Evolutionary conservation across 2,113 vertebrate species (phyloP), one percentile per base, ranked within the genome.

Genomic region (Neogobius melanostomus): DNA sequence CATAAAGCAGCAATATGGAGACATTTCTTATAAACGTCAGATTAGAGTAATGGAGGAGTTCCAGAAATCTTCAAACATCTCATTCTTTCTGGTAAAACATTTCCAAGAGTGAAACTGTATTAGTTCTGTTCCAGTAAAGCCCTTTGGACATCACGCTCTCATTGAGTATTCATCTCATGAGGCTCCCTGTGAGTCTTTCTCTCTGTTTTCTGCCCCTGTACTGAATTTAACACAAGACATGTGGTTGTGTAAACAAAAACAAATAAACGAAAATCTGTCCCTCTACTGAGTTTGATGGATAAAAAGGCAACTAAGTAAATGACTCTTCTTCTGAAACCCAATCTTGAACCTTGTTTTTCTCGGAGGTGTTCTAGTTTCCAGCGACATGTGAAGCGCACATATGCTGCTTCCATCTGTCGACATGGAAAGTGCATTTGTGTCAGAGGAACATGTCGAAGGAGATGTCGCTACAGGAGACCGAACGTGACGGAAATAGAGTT

Each of bases 101-200:
- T 2, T 56, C 53, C 53, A 21, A 56, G 1, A 56, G 16, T 28
- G 8, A 21, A 5, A 28, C 16, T 7, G 7, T 16, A 7, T n/a
- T n/a, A 28, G 53, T 28, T 16, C 17, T 56, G 53, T 28, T 56
- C 17, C 17, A 21, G 53, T 9, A 5, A 17, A 54, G 53, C 53
- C 7, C 1, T 54, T 17, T 12, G 54, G 54, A 57, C 54, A 36
- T n/a, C 52, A 69, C 45, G 47, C 11, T 52, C 45, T 17, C 49
- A 67, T 75, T 46, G 75, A 75, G 69, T 77, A 78, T 74, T 83
- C 64, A 79, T 71, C 66, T 62, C 47, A 69, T 12, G 15, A 43
- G 69, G 72, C 44, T 66, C 46, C 68, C 54, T 28, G 66, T 43
- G 17, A 59, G 53, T 43, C 70, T 66, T 36, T 66, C 12, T 6